A percentile compares a stretch with the other conserved stretches of the same genome.
phyloP scores from a whole-genome alignment of 2,797 vertebrate genomes.

The Tokudaia muenninki region DNA sequence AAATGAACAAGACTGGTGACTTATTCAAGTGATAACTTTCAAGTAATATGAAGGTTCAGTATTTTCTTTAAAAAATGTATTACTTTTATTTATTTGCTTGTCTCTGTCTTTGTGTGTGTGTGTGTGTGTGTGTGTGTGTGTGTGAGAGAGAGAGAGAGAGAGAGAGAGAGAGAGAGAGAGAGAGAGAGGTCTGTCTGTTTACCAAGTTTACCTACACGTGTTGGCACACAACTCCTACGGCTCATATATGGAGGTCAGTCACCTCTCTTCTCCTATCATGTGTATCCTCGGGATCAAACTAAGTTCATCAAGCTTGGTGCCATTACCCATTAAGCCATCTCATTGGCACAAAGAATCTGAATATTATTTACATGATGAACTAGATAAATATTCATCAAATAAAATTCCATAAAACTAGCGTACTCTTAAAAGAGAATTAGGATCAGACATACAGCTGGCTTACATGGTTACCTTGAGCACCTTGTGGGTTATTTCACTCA shows the following conservation, averaged over 20 bases:
- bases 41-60: background rate
- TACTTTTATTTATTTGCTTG: background rate
- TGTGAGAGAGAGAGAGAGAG: no score
- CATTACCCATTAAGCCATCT: background rate
- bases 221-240: background rate
- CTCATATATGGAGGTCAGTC: background rate
- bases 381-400: slow-evolving; percentile 55
- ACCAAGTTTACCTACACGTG: no score
- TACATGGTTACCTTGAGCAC: background rate
- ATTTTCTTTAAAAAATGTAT: background rate
- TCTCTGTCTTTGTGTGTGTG: background rate
- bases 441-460: background rate
- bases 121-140: no score
- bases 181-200: no score
- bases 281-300: background rate
- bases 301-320: no score
- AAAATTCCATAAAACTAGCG: background rate
- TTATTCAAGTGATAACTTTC: background rate
- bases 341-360: background rate
- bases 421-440: background rate
- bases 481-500: slow-evolving; percentile 46
- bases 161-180: no score
- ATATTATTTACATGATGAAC: background rate
- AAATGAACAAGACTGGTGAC: slow-evolving; percentile 2
- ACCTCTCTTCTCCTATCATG: background rate